Evolutionary conservation across 2,797 vertebrate genomes (phyloP).

Genomic region (Tokudaia muenninki): DNA sequence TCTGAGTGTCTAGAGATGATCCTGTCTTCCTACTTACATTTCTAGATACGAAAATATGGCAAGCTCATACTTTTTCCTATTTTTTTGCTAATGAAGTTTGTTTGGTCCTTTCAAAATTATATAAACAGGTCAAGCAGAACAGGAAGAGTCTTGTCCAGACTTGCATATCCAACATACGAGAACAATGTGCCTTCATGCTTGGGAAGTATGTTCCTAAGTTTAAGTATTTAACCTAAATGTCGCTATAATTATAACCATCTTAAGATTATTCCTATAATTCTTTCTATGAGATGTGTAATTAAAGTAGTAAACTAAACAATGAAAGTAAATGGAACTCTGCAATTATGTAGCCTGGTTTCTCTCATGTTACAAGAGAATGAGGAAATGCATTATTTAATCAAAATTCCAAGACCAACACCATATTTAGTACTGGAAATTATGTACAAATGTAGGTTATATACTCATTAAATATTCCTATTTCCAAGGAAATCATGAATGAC

Average conservation of each 20-base stretch:
- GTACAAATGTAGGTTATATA: conserved; percentile 10
- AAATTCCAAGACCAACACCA: conserved; percentile 47
- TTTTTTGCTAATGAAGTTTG: neutral
- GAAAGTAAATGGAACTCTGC: conserved; percentile 34
- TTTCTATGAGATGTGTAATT: conserved; percentile 65
- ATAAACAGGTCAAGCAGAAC: neutral
- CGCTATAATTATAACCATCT: conserved; percentile 75
- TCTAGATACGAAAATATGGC: neutral
- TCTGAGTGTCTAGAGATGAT: neutral
- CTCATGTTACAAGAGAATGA: conserved; percentile 57
- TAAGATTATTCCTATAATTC: conserved; percentile 66
- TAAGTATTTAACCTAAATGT: conserved; percentile 73
- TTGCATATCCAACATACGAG: neutral
- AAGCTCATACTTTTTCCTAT: neutral
- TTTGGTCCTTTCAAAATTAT: neutral
- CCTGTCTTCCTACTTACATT: neutral
- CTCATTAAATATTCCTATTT: conserved; percentile 13
- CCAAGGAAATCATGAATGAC: neutral
- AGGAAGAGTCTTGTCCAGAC: neutral
- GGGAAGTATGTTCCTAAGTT: conserved; percentile 45
- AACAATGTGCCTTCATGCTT: conserved; percentile 48
- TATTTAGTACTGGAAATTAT: conserved; percentile 41
- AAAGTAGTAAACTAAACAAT: conserved; percentile 72
- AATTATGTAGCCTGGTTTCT: conserved; percentile 46
- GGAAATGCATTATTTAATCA: conserved; percentile 48